A percentile compares a stretch with the other conserved stretches of the same genome.
Conservation (phyloP, 1,140 invertebrate species). For the Trichonephila clavata region DNA sequence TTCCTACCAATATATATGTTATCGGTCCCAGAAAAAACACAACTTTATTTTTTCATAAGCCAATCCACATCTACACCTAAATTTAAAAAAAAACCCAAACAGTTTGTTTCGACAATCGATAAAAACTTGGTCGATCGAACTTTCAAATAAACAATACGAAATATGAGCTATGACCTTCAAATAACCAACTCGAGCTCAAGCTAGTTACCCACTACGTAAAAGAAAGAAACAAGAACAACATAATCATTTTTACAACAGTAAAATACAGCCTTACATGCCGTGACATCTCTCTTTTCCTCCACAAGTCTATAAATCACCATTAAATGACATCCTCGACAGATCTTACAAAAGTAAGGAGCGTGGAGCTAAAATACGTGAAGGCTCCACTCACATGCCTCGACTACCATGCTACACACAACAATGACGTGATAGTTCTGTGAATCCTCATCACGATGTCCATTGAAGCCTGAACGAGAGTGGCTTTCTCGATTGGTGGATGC, state of each 20-base stretch:
- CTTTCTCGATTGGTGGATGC: conserved; percentile 9
- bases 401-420: neutral
- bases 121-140: neutral
- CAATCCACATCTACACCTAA: too few relatives aligned
- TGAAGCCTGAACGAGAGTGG: neutral
- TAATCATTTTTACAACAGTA: neutral
- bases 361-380: neutral
- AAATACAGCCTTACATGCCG: neutral
- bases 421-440: neutral
- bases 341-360: neutral
- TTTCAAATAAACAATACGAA: neutral
- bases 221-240: neutral
- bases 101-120: too few relatives aligned
- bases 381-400: neutral
- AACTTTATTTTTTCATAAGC: too few relatives aligned
- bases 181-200: neutral
- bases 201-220: neutral
- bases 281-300: neutral
- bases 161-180: neutral
- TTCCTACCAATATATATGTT: too few relatives aligned
- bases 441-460: neutral
- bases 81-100: too few relatives aligned
- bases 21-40: too few relatives aligned
- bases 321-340: conserved; percentile 11
- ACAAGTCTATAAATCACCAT: neutral